Base-by-base conservation (phyloP, 2,888 invertebrate genomes). In the Leptopilina drosophilae region DNA sequence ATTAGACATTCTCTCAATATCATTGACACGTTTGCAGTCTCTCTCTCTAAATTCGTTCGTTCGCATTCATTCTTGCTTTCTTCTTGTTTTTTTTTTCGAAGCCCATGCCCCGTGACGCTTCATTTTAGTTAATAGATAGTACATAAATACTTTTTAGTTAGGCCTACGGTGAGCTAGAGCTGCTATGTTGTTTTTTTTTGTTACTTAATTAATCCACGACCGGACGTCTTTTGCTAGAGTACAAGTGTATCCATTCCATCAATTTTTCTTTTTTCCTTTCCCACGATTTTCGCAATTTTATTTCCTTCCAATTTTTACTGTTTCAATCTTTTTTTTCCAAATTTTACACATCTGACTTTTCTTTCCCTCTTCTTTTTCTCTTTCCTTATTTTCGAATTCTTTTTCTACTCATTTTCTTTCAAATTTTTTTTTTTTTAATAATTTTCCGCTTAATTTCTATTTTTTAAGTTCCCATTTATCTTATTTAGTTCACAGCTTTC, bases 151-250 rank as follows among this genome's bases (percentile, higher is more conserved):
- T 87, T 88, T 82, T 83, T 88, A 88, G 87, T 91, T 91, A 91
- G 91, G 91, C 91, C 91, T 91, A 90, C 89, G 87, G 87, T 91
- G 90, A 91, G 90, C 89, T 91, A 89, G 87, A 89, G 88, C 88
- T 88, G 89, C 84, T 84, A 78, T 77, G 77, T 67, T 77, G 56
- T 56, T 73, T 49, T 46, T n/a, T 46, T 49, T 73, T 73, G 73
- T 73, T 73, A 73, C 73, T 73, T 73, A 73, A 73, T 73, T 73
- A 73, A 40, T 73, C 73, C 73, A 73, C 56, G 73, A 73, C 73
- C 56, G 73, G 73, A 73, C 73, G 56, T 73, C 56, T 73, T 73
- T n/a, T 73, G 56, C 73, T 59, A 73, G 64, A 81, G 73, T 73
- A 81, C 64, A 77, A 78, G 67, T 67, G 59, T 69, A 53, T 78